Conservation (phyloP, 1,140 invertebrate genomes). For the Hydropsyche tenuis region DNA sequence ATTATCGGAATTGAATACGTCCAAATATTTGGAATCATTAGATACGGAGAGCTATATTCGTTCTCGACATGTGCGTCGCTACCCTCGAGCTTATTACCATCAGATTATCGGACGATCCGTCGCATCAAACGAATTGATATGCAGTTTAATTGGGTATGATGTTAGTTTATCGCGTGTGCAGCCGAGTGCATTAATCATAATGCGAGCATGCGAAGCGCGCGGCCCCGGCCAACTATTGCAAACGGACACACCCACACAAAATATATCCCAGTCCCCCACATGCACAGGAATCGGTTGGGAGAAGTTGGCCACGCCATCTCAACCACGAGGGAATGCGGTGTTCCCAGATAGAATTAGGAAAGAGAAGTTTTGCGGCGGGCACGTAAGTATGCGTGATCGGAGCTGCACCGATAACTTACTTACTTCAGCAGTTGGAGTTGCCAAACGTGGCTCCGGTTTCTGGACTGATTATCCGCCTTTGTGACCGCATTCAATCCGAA, state of each 20-base stretch:
- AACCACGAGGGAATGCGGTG: neutral
- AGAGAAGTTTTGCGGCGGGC: slow-evolving; percentile 32
- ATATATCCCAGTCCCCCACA: no score
- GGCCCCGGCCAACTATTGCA: neutral
- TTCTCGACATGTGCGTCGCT: no score
- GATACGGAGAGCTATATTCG: neutral
- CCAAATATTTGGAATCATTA: no score
- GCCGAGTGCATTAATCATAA: slow-evolving; percentile 8
- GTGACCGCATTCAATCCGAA: neutral
- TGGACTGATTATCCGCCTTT: slow-evolving; percentile 3
- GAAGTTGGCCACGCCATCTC: no score
- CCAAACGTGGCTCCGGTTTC: neutral
- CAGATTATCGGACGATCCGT: no score
- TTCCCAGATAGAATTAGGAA: slow-evolving; percentile 36
- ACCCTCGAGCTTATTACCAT: no score
- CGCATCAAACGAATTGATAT: no score
- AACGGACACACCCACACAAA: no score
- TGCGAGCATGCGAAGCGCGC: neutral
- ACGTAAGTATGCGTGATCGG: slow-evolving; percentile 39
- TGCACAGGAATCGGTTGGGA: no score
- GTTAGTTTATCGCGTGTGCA: neutral
- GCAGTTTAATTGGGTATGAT: no score
- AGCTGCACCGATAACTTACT: slow-evolving; percentile 34
- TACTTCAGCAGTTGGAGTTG: no score
- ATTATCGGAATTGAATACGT: no score